Evolutionary conservation across 2,797 vertebrate genomes (phyloP).

Genomic region (Acestrorhynchus altus): DNA sequence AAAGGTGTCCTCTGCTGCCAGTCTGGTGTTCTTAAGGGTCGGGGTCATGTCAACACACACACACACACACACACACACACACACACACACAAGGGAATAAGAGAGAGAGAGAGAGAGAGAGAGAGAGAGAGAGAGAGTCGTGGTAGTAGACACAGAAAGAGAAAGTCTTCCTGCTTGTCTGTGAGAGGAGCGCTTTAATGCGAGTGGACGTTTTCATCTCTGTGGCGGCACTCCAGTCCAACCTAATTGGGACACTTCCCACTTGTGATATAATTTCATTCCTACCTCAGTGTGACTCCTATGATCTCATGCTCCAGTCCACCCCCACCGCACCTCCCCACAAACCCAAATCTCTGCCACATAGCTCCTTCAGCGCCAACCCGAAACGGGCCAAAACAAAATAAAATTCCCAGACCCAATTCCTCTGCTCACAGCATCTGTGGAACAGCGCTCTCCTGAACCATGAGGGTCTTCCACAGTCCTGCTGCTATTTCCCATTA

Average conservation of each 20-base stretch:
- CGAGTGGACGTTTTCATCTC: conserved; percentile 58
- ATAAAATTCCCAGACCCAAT: conserved; percentile 33
- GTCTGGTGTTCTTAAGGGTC: conserved; percentile 40
- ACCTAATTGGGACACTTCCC: conserved; percentile 68
- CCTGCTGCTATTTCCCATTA: too few relatives aligned
- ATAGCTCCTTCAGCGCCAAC: conserved; percentile 38
- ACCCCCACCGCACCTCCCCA: conserved; percentile 38
- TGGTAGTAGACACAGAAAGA: conserved; percentile 7
- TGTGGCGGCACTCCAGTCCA: conserved; percentile 58
- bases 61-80: neutral
- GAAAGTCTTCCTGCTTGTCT: conserved; percentile 15
- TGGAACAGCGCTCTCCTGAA: too few relatives aligned
- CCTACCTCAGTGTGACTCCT: conserved; percentile 62
- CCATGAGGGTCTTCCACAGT: too few relatives aligned
- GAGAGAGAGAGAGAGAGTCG: neutral
- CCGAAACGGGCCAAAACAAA: conserved; percentile 38
- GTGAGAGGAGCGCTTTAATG: conserved; percentile 51
- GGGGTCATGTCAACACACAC: conserved; percentile 35
- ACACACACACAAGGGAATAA: neutral
- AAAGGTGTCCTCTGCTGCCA: conserved; percentile 43
- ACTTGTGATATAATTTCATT: conserved; percentile 64
- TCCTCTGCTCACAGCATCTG: too few relatives aligned
- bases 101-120: neutral
- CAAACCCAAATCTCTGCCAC: conserved; percentile 38
- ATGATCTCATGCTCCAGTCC: conserved; percentile 60